Percentiles rank a stretch among this genome's conserved stretches.
These are phyloP conservation scores for Nebria brevicollis DNA, from an alignment of 2,888 invertebrate genomes.

Conservation along the genomic window DNA sequence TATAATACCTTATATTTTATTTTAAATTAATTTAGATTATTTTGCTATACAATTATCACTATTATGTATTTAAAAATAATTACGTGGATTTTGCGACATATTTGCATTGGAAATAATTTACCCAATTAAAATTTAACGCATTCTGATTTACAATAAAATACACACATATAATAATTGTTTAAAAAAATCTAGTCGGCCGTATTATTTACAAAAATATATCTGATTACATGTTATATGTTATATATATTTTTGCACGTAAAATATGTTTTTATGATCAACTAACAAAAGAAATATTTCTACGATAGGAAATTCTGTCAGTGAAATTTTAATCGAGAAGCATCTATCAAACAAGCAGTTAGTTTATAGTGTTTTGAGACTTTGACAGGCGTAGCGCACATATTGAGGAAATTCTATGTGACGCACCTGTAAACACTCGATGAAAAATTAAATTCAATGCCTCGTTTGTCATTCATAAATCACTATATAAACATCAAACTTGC, in stretches of 20 bases:
- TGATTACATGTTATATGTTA: too few relatives aligned
- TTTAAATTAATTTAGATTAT: neutral
- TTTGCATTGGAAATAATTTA: neutral
- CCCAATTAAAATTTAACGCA: neutral
- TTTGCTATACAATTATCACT: neutral
- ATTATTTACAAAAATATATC: too few relatives aligned
- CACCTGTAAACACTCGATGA: slow-evolving; percentile 16
- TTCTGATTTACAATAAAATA: neutral
- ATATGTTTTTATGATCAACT: too few relatives aligned
- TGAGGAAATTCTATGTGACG: neutral
- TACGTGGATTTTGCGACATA: neutral
- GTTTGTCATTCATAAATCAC: slow-evolving; percentile 45
- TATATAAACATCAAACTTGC: slow-evolving; percentile 44
- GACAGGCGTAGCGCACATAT: neutral
- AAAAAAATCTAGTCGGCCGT: too few relatives aligned
- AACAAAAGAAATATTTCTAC: too few relatives aligned
- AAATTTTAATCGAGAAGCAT: neutral
- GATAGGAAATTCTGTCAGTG: neutral
- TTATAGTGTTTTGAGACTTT: neutral
- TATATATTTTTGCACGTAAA: too few relatives aligned
- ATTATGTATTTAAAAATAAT: neutral
- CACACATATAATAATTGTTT: neutral
- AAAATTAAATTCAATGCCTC: slow-evolving; percentile 40
- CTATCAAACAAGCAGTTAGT: neutral
- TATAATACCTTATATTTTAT: neutral